These are phyloP conservation scores for Arenaria interpres DNA, from an alignment of 2,113 vertebrate genomes.

Conservation along the genomic window DNA sequence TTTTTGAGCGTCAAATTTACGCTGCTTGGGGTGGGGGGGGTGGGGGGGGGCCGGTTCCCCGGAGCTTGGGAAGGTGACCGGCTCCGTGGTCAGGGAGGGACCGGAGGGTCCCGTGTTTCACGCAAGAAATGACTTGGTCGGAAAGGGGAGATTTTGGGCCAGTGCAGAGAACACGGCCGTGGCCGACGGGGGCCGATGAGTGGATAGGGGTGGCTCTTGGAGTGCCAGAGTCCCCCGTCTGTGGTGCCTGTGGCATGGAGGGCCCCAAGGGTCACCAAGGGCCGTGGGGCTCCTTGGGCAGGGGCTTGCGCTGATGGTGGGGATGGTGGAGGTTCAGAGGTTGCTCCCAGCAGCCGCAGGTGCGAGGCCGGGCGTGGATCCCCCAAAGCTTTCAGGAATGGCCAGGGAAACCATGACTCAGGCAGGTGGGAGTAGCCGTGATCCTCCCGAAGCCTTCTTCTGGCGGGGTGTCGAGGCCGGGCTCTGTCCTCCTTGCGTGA, in stretches of 20 bases:
- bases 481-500: background rate
- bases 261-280: too few relatives aligned
- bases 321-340: fast-evolving
- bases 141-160: background rate
- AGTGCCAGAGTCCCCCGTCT: background rate
- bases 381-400: background rate
- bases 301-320: background rate
- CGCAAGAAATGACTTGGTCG: fast-evolving
- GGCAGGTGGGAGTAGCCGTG: fast-evolving
- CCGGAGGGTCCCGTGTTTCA: fast-evolving
- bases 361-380: background rate
- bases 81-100: background rate
- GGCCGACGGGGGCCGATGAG: background rate
- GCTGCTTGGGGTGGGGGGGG: background rate
- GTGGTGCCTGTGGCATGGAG: background rate
- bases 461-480: background rate
- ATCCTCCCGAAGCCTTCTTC: background rate
- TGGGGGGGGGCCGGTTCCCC: fast-evolving
- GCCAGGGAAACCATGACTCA: fast-evolving
- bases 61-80: background rate
- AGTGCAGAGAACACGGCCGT: fast-evolving
- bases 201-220: background rate
- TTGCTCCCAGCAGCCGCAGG: background rate
- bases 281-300: fast-evolving
- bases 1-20: background rate